phyloP scores from a whole-genome alignment of 2,888 invertebrate genomes.

The Drosophila paramelanica region DNA sequence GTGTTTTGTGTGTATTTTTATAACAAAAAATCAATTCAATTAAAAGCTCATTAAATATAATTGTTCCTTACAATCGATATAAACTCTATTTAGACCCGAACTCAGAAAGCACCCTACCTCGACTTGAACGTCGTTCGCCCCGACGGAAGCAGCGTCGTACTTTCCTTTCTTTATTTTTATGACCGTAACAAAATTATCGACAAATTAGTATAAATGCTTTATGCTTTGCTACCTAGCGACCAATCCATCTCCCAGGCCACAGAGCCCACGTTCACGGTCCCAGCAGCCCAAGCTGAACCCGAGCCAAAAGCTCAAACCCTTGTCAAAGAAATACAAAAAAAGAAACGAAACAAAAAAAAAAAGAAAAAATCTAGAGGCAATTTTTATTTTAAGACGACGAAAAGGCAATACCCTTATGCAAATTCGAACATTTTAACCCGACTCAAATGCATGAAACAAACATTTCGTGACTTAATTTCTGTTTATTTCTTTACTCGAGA shows the following conservation, averaged over 20 bases:
- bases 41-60: slow-evolving; percentile 75
- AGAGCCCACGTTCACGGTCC: slow-evolving; percentile 12
- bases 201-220: slow-evolving; percentile 76
- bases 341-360: background rate
- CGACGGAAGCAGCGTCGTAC: background rate
- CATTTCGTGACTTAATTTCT: no score
- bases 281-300: slow-evolving; percentile 24
- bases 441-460: no score
- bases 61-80: slow-evolving; percentile 66
- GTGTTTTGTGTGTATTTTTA: slow-evolving; percentile 31
- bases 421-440: background rate
- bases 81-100: slow-evolving; percentile 49
- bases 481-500: no score
- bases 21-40: slow-evolving; percentile 69
- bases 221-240: slow-evolving; percentile 51
- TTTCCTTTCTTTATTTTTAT: slow-evolving; percentile 40
- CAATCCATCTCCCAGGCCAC: slow-evolving; percentile 31
- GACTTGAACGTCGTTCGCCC: slow-evolving; percentile 13
- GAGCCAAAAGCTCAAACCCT: slow-evolving; percentile 43
- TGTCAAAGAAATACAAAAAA: slow-evolving; percentile 46
- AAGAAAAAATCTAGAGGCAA: background rate
- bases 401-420: slow-evolving; percentile 6
- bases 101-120: slow-evolving; percentile 31
- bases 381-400: background rate
- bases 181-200: slow-evolving; percentile 71